Evolutionary conservation across 2,113 vertebrate genomes (phyloP).

Genomic region (Gambusia holbrooki): DNA sequence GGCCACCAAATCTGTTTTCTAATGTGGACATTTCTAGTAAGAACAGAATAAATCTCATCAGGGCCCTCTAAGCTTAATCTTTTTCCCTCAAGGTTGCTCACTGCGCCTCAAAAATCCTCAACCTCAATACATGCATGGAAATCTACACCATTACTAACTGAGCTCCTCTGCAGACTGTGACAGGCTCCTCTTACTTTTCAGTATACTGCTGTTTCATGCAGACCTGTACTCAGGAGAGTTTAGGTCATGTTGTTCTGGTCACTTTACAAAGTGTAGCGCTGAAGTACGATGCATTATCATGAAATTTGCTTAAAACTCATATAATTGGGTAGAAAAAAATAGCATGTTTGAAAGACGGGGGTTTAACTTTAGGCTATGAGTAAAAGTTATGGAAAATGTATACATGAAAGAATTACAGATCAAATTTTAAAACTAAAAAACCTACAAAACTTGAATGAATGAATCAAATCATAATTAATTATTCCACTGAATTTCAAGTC

Average conservation of each 20-base stretch:
- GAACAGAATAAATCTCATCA: slow-evolving; percentile 13
- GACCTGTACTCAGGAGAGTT: not conserved
- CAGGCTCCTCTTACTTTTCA: not conserved
- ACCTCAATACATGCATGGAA: slow-evolving; percentile 16
- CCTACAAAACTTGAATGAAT: no score
- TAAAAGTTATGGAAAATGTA: no score
- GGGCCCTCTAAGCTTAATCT: slow-evolving; percentile 25
- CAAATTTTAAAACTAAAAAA: no score
- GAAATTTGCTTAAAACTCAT: not conserved
- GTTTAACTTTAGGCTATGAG: no score
- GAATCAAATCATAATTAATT: no score
- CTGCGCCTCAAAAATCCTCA: slow-evolving; percentile 21
- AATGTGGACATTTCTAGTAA: slow-evolving; percentile 4
- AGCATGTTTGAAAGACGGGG: no score
- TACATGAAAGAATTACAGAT: no score
- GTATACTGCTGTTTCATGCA: not conserved
- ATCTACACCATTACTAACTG: slow-evolving; percentile 2
- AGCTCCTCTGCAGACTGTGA: slow-evolving; percentile 3
- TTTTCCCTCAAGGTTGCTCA: slow-evolving; percentile 24
- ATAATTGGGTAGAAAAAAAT: no score
- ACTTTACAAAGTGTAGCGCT: not conserved
- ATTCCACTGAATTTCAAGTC: no score
- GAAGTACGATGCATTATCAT: not conserved
- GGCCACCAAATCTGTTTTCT: slow-evolving; percentile 21
- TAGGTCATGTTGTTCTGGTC: not conserved